phyloP scores from a whole-genome alignment of 2,113 vertebrate species.

The Bujurquina vittata region DNA sequence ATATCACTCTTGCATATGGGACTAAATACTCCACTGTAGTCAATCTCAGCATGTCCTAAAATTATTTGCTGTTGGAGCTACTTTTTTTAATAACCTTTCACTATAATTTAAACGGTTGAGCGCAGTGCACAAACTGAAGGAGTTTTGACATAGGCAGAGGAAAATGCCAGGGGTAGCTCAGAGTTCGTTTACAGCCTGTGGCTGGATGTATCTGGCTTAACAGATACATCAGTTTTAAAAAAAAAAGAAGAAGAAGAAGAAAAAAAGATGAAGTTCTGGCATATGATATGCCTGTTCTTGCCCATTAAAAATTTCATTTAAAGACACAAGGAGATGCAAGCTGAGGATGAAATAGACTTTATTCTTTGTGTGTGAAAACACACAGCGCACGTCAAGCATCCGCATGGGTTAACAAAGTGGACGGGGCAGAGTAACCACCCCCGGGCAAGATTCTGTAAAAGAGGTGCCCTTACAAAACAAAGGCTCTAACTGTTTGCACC shows the following conservation, averaged over 20 bases:
- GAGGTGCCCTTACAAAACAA: slow-evolving; percentile 86
- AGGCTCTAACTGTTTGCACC: slow-evolving; percentile 86
- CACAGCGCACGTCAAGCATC: slow-evolving; percentile 17
- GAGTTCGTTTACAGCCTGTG: slow-evolving; percentile 18
- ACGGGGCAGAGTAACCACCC: slow-evolving; percentile 83
- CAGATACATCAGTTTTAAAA: background rate
- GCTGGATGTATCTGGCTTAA: too few relatives aligned
- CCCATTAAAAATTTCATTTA: slow-evolving; percentile 7
- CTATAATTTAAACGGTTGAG: background rate
- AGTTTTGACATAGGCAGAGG: slow-evolving; percentile 8
- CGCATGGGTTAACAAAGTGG: slow-evolving; percentile 83
- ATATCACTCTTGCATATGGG: background rate
- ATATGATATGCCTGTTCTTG: background rate
- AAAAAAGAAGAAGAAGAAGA: background rate
- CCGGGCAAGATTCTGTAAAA: slow-evolving; percentile 85
- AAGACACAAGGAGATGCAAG: background rate
- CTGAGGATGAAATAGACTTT: slow-evolving; percentile 12
- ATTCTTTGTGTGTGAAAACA: slow-evolving; percentile 38
- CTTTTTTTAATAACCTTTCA: background rate
- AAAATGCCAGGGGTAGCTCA: slow-evolving; percentile 35
- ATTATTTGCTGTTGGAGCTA: background rate
- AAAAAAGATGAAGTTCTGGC: background rate
- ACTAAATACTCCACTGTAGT: background rate
- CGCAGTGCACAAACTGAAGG: background rate
- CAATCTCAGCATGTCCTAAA: background rate